Conservation (phyloP, 2,888 invertebrate genomes). For the Cryptophagus acutangulus region DNA sequence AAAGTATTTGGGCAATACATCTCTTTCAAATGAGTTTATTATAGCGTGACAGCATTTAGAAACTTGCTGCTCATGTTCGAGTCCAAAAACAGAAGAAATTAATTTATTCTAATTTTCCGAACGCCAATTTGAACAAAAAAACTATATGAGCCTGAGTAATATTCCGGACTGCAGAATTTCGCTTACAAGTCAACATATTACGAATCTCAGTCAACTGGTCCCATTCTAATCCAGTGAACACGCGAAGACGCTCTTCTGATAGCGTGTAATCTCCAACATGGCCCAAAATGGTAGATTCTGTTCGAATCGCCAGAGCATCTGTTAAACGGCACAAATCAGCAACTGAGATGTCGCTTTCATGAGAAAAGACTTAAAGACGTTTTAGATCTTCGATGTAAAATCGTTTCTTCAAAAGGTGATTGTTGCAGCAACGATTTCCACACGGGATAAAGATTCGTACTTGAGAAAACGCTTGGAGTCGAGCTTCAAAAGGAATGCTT, state of each 20-base stretch:
- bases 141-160: background rate
- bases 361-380: background rate
- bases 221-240: background rate
- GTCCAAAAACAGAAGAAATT: background rate
- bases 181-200: background rate
- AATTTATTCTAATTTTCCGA: background rate
- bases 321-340: background rate
- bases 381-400: background rate
- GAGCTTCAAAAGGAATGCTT: background rate
- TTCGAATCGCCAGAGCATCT: background rate
- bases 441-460: background rate
- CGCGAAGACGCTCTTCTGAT: background rate
- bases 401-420: background rate
- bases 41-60: background rate
- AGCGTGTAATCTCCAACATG: background rate
- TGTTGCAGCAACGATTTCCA: background rate
- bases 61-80: background rate
- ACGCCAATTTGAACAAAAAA: background rate
- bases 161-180: background rate
- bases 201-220: background rate
- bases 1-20: background rate
- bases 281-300: background rate
- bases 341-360: background rate
- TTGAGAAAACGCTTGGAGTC: background rate
- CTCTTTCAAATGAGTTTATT: background rate